These are phyloP conservation scores for Tenualosa thibaudeaui DNA, from an alignment of 2,797 vertebrate species.

Conservation along the genomic window DNA sequence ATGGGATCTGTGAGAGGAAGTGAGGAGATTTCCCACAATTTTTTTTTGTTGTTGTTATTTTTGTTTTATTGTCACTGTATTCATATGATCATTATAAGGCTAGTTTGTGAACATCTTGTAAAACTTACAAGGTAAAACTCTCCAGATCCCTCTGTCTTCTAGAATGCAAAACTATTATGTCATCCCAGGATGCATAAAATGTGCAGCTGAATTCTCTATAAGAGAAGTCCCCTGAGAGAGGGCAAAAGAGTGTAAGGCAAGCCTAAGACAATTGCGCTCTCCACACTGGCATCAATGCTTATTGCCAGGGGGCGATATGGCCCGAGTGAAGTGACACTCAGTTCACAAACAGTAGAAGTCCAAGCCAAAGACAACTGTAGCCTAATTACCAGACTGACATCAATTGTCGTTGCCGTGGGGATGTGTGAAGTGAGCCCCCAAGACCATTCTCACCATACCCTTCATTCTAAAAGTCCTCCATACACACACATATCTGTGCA, in stretches of 20 bases:
- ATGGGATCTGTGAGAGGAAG: background rate
- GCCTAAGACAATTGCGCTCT: background rate
- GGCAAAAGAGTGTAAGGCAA: background rate
- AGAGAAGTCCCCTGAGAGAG: background rate
- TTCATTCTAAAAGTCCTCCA: too few relatives aligned
- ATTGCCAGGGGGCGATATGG: background rate
- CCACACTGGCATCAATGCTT: background rate
- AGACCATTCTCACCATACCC: background rate
- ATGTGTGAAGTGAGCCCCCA: background rate
- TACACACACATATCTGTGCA: background rate
- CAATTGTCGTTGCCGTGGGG: background rate
- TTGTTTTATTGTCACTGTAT: background rate
- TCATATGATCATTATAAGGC: background rate
- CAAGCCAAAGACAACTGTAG: background rate
- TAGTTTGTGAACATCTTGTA: background rate
- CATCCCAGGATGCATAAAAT: background rate
- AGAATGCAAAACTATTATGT: background rate
- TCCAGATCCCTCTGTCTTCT: background rate
- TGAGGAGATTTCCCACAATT: background rate
- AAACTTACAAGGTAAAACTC: background rate
- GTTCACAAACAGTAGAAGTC: background rate
- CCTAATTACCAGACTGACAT: background rate
- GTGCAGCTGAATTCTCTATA: background rate
- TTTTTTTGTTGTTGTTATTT: background rate
- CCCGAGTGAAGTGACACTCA: background rate